phyloP scores from a whole-genome alignment of 2,113 vertebrate species.

The Motacilla tschutschensis region DNA sequence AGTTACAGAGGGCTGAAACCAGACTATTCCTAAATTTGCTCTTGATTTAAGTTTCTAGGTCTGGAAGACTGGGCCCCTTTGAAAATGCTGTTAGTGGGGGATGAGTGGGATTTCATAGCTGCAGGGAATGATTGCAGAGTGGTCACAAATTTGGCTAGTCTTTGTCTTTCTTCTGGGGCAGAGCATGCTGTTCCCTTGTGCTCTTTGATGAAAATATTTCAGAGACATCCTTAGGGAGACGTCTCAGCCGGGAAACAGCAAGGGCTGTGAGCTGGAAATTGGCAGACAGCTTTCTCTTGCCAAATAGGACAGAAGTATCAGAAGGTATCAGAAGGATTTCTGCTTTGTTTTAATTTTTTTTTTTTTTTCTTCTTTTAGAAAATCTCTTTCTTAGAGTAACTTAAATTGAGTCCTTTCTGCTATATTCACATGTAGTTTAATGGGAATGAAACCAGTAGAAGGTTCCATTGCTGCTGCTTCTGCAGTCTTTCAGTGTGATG shows the following conservation, averaged over 20 bases:
- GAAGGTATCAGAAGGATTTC: neutral
- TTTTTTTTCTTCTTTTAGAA: neutral
- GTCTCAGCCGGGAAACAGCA: neutral
- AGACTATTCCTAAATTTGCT: neutral
- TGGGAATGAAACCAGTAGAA: neutral
- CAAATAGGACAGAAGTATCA: neutral
- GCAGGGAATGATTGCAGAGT: neutral
- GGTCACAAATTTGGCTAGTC: neutral
- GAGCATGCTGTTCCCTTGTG: neutral
- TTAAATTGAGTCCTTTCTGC: neutral
- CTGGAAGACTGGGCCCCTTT: neutral
- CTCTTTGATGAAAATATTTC: neutral
- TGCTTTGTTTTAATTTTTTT: neutral
- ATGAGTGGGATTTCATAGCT: neutral
- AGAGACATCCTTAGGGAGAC: neutral
- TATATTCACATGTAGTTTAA: neutral
- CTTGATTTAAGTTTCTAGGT: neutral
- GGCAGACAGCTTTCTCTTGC: neutral
- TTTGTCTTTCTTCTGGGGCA: neutral
- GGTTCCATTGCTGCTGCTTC: neutral
- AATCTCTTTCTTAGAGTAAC: neutral
- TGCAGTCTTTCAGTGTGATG: neutral
- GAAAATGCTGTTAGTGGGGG: neutral
- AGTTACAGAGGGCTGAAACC: neutral
- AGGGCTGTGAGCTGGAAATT: neutral